Conservation (phyloP, 2,797 vertebrate species). For the Fistularia tabacaria region DNA sequence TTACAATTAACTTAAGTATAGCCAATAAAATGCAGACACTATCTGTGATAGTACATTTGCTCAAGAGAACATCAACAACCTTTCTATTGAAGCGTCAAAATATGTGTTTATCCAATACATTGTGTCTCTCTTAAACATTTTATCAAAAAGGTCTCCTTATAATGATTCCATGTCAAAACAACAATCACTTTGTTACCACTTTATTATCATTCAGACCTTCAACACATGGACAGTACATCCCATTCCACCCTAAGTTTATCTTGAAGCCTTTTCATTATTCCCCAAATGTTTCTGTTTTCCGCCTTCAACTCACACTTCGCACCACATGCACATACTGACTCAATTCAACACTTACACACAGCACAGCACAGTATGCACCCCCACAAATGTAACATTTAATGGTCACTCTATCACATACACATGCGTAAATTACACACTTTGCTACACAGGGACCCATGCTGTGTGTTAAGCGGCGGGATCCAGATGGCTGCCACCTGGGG, state of each 20-base stretch:
- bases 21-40: too few species aligned
- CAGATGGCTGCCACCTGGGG: conserved; percentile 74
- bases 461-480: conserved; percentile 58
- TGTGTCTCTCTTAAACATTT: too few species aligned
- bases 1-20: too few species aligned
- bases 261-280: not conserved
- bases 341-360: conserved; percentile 16
- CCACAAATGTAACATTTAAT: conserved; percentile 55
- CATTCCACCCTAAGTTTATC: not conserved
- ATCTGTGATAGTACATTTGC: too few species aligned
- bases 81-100: too few species aligned
- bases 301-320: conserved; percentile 4
- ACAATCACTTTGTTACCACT: conserved; percentile 55
- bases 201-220: conserved; percentile 40
- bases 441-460: conserved; percentile 57
- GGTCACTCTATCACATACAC: conserved; percentile 41
- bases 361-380: conserved; percentile 32
- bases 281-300: not conserved
- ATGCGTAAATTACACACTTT: conserved; percentile 49
- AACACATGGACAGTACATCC: not conserved
- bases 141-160: too few species aligned
- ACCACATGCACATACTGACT: conserved; percentile 15
- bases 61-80: too few species aligned
- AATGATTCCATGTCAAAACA: conserved; percentile 19
- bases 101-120: too few species aligned